These are phyloP conservation scores for Drosophila tani DNA, from an alignment of 1,140 invertebrate genomes.

Conservation along the genomic window DNA sequence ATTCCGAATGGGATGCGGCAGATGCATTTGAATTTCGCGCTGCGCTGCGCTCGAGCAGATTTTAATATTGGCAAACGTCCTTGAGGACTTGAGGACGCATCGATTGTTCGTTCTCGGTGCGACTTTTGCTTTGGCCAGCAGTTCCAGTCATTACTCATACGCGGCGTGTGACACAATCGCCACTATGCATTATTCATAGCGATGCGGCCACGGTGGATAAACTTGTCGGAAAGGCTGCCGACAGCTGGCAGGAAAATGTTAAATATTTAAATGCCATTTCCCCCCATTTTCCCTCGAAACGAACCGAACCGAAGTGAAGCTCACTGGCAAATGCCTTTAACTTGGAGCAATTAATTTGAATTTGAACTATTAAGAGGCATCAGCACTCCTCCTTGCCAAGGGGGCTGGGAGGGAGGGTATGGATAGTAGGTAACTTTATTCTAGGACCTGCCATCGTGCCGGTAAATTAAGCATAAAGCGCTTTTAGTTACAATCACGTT, in stretches of 20 bases:
- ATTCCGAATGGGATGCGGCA: constrained; percentile 69
- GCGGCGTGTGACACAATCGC: constrained; percentile 70
- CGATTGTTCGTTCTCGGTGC: constrained; percentile 28
- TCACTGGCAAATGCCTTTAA: constrained; percentile 57
- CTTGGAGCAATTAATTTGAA: constrained; percentile 75
- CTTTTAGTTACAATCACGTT: constrained; percentile 83
- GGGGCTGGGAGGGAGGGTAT: neutral
- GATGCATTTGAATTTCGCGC: constrained; percentile 82
- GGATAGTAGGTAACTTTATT: constrained; percentile 6
- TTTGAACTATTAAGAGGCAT: constrained; percentile 72
- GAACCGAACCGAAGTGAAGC: constrained; percentile 5
- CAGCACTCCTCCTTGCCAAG: constrained; percentile 40
- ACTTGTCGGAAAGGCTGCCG: constrained; percentile 67
- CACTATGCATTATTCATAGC: constrained; percentile 73
- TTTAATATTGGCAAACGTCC: constrained; percentile 78
- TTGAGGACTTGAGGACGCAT: constrained; percentile 55
- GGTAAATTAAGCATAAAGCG: constrained; percentile 82
- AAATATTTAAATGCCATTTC: constrained; percentile 74
- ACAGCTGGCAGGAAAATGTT: constrained; percentile 68
- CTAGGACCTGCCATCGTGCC: constrained; percentile 48
- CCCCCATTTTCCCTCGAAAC: neutral
- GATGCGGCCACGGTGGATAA: constrained; percentile 56
- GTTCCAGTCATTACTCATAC: constrained; percentile 75
- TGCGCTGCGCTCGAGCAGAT: constrained; percentile 72
- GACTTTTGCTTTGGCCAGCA: constrained; percentile 41